A percentile compares a stretch with the other conserved stretches of the same genome.
Conservation (phyloP, 2,888 invertebrate genomes). For the Agriotes lineatus region DNA sequence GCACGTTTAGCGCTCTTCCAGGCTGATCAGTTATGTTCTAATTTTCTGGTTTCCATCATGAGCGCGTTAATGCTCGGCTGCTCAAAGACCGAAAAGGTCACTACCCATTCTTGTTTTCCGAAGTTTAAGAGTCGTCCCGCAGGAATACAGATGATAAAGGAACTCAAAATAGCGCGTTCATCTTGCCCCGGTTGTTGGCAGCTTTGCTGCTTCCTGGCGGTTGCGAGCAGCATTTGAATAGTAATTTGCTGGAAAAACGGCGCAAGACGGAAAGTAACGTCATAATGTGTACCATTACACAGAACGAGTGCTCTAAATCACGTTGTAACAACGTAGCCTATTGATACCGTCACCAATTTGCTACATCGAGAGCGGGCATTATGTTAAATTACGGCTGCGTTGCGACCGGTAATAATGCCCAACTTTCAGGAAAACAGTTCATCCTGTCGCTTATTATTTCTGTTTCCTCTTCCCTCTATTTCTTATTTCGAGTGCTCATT, state of each 20-base stretch:
- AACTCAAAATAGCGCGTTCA: constrained; percentile 13
- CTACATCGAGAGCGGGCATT: constrained; percentile 48
- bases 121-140: constrained; percentile 27
- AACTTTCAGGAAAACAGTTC: constrained; percentile 52
- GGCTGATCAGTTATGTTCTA: constrained; percentile 5
- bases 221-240: constrained; percentile 37
- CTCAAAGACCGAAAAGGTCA: constrained; percentile 31
- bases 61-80: constrained; percentile 19
- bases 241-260: constrained; percentile 31
- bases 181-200: constrained; percentile 26
- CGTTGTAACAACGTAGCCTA: constrained; percentile 49
- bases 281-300: constrained; percentile 39
- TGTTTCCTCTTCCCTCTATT: constrained; percentile 49
- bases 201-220: constrained; percentile 20
- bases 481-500: constrained; percentile 47
- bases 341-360: constrained; percentile 53
- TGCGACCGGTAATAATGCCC: constrained; percentile 45
- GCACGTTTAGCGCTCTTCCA: no score
- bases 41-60: constrained; percentile 18
- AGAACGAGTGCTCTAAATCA: constrained; percentile 48
- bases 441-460: constrained; percentile 55
- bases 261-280: constrained; percentile 32
- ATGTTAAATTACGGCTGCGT: constrained; percentile 52
- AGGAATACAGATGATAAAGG: constrained; percentile 30
- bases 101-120: constrained; percentile 18